Conservation (phyloP, 2,888 invertebrate genomes). For the Calameuta idolon region DNA sequence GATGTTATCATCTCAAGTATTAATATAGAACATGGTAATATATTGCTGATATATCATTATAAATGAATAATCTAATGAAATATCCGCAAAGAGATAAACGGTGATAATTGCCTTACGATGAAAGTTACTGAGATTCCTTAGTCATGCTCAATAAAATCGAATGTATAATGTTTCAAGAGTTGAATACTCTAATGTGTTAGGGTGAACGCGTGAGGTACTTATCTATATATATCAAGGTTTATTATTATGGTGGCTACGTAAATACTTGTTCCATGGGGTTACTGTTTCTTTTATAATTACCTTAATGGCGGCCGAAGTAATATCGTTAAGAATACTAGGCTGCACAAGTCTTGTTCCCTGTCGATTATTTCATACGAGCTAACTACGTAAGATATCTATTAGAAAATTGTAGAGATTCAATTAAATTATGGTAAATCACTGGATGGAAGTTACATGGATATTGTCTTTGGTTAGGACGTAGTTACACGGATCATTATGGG, state of each 20-base stretch:
- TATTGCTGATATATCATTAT: not conserved
- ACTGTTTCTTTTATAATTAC: not conserved
- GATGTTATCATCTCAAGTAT: not conserved
- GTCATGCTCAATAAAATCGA: not conserved
- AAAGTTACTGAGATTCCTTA: not conserved
- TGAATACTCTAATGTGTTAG: not conserved
- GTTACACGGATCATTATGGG: not conserved
- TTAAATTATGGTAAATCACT: not conserved
- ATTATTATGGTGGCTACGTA: not conserved
- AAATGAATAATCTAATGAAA: not conserved
- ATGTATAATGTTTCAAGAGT: not conserved
- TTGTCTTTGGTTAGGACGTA: not conserved
- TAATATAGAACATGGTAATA: not conserved
- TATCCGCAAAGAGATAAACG: not conserved
- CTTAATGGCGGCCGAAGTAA: not conserved
- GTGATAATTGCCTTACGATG: not conserved
- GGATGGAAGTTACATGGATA: not conserved
- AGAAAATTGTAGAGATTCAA: not conserved
- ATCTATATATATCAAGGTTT: not conserved
- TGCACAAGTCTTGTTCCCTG: not conserved
- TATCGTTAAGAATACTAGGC: not conserved
- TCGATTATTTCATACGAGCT: not conserved
- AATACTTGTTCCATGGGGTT: not conserved
- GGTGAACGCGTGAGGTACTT: not conserved
- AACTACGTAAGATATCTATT: not conserved